These are phyloP conservation scores for Perithous albicinctus DNA, from an alignment of 2,888 invertebrate genomes.

Conservation along the genomic window DNA sequence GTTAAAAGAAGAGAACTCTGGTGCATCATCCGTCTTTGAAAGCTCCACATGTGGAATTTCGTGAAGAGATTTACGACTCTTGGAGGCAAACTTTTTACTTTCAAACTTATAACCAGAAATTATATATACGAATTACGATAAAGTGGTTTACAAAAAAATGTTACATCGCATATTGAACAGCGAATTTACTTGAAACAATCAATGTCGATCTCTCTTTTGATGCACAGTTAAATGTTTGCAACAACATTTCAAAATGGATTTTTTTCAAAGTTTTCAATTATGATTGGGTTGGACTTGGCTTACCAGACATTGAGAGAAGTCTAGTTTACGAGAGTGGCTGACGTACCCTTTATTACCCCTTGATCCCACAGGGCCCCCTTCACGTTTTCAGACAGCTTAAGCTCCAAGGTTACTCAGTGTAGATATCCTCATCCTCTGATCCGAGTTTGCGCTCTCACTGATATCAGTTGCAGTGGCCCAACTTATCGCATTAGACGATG, in stretches of 20 bases:
- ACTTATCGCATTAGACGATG: conserved; percentile 62
- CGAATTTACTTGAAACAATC: too few relatives aligned
- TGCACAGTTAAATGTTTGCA: too few relatives aligned
- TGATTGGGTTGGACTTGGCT: background rate
- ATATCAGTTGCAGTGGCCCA: conserved; percentile 38
- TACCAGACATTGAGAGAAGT: background rate
- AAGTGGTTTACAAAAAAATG: background rate
- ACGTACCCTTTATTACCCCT: background rate
- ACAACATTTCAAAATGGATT: background rate
- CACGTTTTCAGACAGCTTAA: conserved; percentile 13
- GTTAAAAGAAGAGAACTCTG: background rate
- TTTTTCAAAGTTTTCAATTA: background rate
- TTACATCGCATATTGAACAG: too few relatives aligned
- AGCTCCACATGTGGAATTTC: background rate
- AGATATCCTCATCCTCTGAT: background rate
- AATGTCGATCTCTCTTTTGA: too few relatives aligned
- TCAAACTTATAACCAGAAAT: background rate
- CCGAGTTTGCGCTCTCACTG: conserved; percentile 36
- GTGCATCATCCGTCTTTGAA: background rate
- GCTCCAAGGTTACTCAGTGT: background rate
- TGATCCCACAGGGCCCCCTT: background rate
- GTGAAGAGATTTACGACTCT: background rate
- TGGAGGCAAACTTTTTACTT: background rate
- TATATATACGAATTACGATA: background rate
- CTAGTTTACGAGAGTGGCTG: conserved; percentile 36